Conservation (phyloP, 2,113 vertebrate species). For the Notothenia coriiceps region DNA sequence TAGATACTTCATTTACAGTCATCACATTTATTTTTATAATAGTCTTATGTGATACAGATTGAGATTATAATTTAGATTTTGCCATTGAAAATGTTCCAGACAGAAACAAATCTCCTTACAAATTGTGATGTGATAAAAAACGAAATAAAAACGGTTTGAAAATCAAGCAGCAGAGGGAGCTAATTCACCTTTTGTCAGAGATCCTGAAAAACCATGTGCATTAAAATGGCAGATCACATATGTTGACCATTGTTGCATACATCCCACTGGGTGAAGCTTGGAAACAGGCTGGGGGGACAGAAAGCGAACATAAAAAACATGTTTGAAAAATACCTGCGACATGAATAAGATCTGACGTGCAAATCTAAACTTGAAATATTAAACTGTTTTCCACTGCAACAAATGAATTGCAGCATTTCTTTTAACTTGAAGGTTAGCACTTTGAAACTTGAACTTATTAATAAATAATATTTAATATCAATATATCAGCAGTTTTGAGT, state of each 20-base stretch:
- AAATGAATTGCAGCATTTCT: no score
- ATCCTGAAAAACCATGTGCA: neutral
- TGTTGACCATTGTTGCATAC: neutral
- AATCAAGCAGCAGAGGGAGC: constrained; percentile 62
- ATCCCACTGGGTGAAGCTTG: neutral
- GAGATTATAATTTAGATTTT: neutral
- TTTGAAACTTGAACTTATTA: no score
- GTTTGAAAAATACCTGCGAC: neutral
- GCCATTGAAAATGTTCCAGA: neutral
- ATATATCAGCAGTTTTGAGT: no score
- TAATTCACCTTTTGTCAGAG: neutral
- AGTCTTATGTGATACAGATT: neutral
- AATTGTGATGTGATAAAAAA: no score
- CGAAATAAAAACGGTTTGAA: neutral
- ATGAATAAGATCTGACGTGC: no score
- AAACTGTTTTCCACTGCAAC: no score
- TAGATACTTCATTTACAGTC: neutral
- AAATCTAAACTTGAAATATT: no score
- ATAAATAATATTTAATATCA: no score
- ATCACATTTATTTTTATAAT: neutral
- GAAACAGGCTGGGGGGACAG: neutral
- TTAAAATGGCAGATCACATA: neutral
- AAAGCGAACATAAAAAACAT: neutral
- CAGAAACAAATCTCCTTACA: neutral
- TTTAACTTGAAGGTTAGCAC: no score